Evolutionary conservation across 1,140 invertebrate species (phyloP).

Genomic region (Zaprionus tsacasi): DNA sequence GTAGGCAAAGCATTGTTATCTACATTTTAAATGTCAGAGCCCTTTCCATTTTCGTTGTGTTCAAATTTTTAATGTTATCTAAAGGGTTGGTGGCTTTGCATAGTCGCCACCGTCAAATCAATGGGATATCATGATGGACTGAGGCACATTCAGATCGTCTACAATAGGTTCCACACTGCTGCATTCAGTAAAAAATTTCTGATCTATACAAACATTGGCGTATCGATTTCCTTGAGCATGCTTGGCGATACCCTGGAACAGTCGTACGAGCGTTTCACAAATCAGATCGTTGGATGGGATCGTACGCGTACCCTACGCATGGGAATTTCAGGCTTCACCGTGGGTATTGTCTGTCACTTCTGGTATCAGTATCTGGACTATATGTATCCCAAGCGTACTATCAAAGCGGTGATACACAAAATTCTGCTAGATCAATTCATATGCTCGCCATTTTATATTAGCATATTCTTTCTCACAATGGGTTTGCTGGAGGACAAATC

Average conservation of each 20-base stretch:
- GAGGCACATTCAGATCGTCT: constrained; percentile 4
- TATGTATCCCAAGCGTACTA: constrained; percentile 86
- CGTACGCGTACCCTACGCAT: constrained; percentile 89
- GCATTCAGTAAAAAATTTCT: constrained; percentile 90
- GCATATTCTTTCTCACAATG: constrained; percentile 91
- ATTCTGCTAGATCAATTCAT: constrained; percentile 94
- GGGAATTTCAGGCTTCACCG: constrained; percentile 89
- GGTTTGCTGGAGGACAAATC: constrained; percentile 89
- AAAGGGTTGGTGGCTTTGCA: background rate
- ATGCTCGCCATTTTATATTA: constrained; percentile 93
- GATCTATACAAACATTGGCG: constrained; percentile 91
- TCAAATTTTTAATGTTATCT: constrained; percentile 21
- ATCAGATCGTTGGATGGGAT: constrained; percentile 88
- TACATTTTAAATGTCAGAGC: background rate
- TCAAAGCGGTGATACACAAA: constrained; percentile 91
- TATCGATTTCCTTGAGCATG: constrained; percentile 90
- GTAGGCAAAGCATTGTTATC: background rate
- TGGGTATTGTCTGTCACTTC: constrained; percentile 92
- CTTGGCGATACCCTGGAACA: constrained; percentile 93
- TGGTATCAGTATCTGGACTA: constrained; percentile 92
- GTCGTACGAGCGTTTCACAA: constrained; percentile 90
- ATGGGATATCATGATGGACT: constrained; percentile 41
- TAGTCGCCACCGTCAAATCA: background rate
- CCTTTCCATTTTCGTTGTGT: background rate
- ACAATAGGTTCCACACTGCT: constrained; percentile 26